Evolutionary conservation across 2,888 invertebrate genomes (phyloP).

Genomic region (Agapostemon virescens): DNA sequence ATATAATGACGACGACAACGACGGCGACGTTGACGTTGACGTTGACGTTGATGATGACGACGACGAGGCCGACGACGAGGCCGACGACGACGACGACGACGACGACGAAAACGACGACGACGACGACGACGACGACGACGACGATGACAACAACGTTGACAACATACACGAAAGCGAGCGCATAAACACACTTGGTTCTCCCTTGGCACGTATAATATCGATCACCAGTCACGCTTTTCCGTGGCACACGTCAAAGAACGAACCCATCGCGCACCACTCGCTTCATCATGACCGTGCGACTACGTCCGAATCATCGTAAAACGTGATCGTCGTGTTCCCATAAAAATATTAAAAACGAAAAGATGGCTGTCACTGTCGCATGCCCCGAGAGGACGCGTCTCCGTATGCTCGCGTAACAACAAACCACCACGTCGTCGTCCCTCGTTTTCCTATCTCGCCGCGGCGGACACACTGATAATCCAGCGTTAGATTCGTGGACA

Average conservation of each 20-base stretch:
- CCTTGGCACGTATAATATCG: conserved; percentile 56
- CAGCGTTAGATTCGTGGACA: conserved; percentile 45
- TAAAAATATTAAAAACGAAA: neutral
- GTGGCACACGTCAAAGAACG: conserved; percentile 56
- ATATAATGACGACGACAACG: conserved; percentile 11
- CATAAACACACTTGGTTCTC: conserved; percentile 38
- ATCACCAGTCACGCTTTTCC: conserved; percentile 62
- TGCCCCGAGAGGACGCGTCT: neutral
- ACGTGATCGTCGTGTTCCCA: neutral
- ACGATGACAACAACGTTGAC: conserved; percentile 11
- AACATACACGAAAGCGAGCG: conserved; percentile 2
- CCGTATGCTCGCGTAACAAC: conserved; percentile 15
- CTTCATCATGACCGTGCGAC: conserved; percentile 19
- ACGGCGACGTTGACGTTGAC: too few species aligned
- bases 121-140: conserved; percentile 28
- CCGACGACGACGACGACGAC: conserved; percentile 21
- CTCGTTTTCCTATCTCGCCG: conserved; percentile 20
- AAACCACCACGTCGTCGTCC: conserved; percentile 23
- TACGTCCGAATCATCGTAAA: conserved; percentile 65
- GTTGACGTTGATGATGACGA: conserved; percentile 32
- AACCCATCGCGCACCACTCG: conserved; percentile 61
- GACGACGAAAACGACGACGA: conserved; percentile 36
- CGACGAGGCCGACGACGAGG: conserved; percentile 6
- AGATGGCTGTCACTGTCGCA: conserved; percentile 47
- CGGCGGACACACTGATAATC: conserved; percentile 58